phyloP scores from a whole-genome alignment of 2,797 vertebrate genomes.

The Hybognathus amarus region DNA sequence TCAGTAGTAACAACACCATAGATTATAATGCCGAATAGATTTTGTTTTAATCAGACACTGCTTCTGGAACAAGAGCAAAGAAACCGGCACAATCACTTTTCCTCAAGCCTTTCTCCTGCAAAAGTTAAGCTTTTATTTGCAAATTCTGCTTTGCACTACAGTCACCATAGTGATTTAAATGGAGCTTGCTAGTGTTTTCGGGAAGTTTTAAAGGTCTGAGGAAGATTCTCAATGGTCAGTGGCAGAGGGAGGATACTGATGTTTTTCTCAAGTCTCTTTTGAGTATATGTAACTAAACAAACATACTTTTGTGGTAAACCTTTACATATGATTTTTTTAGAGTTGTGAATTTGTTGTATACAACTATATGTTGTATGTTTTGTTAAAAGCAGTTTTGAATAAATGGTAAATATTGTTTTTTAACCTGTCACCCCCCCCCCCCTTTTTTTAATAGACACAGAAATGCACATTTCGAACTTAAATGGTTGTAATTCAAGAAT shows the following conservation, averaged over 20 bases:
- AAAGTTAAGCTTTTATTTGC: slow-evolving; percentile 33
- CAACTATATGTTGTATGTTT: too few relatives aligned
- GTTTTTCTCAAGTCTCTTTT: slow-evolving; percentile 4
- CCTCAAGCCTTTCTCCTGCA: background rate
- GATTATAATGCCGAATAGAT: background rate
- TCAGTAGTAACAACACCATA: background rate
- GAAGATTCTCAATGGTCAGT: slow-evolving; percentile 13
- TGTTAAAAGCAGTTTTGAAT: background rate
- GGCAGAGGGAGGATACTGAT: background rate
- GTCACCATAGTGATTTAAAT: slow-evolving; percentile 55
- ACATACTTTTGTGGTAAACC: background rate
- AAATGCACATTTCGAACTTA: too few relatives aligned
- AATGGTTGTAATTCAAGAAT: too few relatives aligned
- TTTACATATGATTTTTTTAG: background rate
- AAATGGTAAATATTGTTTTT: background rate
- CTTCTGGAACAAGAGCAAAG: background rate
- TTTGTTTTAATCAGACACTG: background rate
- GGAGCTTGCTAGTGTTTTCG: background rate
- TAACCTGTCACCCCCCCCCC: too few relatives aligned
- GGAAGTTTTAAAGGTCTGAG: background rate
- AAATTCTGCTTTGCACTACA: slow-evolving; percentile 30
- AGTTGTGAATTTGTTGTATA: too few relatives aligned
- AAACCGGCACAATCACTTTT: background rate
- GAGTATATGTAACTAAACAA: background rate
- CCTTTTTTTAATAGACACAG: too few relatives aligned